Evolutionary conservation across 1,140 invertebrate genomes (phyloP).

Genomic region (Aleiodes sp.): DNA sequence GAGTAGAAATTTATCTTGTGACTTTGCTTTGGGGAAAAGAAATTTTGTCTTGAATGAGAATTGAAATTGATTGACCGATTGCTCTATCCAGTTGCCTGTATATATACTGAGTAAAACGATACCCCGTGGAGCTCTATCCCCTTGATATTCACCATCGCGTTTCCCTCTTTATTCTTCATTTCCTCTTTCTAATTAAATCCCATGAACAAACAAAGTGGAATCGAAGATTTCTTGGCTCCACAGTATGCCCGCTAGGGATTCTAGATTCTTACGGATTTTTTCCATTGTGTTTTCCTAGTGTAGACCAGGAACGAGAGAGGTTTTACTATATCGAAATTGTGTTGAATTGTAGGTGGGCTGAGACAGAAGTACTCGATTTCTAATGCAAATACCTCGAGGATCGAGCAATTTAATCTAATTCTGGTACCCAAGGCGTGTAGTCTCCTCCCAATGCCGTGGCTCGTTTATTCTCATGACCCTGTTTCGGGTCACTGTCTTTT

Average conservation of each 20-base stretch:
- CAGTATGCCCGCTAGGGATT: neutral
- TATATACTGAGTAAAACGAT: neutral
- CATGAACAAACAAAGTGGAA: constrained; percentile 37
- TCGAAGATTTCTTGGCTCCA: constrained; percentile 36
- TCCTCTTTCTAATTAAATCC: constrained; percentile 37
- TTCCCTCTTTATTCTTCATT: constrained; percentile 9
- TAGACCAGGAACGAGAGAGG: neutral
- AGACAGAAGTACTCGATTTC: constrained; percentile 34
- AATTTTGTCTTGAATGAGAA: constrained; percentile 21
- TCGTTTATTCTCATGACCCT: constrained; percentile 38
- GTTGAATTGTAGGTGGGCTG: neutral
- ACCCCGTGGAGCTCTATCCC: neutral
- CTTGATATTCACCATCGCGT: neutral
- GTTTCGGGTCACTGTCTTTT: constrained; percentile 30
- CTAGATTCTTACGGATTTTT: neutral
- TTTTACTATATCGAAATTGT: too few relatives aligned
- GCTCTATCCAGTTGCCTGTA: constrained; percentile 18
- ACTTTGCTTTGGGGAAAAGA: neutral
- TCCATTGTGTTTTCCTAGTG: neutral
- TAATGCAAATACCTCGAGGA: constrained; percentile 40
- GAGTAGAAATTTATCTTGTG: neutral
- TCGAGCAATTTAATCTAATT: constrained; percentile 42
- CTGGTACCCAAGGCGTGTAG: constrained; percentile 25
- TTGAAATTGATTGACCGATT: constrained; percentile 41
- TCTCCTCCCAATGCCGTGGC: neutral